These are phyloP conservation scores for Ceratina calcarata DNA, from an alignment of 1,140 invertebrate species.

Conservation along the genomic window DNA sequence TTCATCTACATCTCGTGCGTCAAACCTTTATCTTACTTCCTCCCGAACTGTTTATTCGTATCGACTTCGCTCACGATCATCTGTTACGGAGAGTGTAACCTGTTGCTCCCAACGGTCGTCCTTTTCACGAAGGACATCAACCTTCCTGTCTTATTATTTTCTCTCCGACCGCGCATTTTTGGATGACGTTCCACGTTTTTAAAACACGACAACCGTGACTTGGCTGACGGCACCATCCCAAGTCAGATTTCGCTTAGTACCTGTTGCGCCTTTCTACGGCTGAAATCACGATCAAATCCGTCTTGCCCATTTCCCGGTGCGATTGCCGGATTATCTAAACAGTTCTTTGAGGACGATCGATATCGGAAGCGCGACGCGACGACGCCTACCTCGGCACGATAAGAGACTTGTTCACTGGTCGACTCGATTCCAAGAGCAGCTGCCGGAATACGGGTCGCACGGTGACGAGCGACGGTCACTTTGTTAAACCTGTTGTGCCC, in stretches of 20 bases:
- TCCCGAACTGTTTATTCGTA: background rate
- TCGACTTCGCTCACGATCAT: background rate
- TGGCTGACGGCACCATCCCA: background rate
- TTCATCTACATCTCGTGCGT: background rate
- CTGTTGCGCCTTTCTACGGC: constrained; percentile 20
- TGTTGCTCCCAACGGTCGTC: constrained; percentile 45
- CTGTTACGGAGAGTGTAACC: constrained; percentile 37
- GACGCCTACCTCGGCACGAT: too few species aligned
- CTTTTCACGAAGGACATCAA: background rate
- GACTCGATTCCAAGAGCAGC: background rate
- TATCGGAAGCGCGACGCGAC: background rate
- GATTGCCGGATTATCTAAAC: background rate
- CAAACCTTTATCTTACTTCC: background rate
- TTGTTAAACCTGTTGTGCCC: background rate
- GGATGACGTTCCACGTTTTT: background rate
- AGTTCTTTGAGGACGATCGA: constrained; percentile 7
- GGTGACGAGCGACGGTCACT: background rate
- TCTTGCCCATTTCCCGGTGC: background rate
- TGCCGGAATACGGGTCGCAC: too few species aligned
- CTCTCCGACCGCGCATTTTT: background rate
- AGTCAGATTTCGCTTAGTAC: background rate
- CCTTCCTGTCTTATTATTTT: background rate
- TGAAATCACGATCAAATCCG: too few species aligned
- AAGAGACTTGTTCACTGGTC: background rate
- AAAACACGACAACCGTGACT: constrained; percentile 20